Conservation (phyloP, 1,140 invertebrate genomes). For the Schlechtendalia chinensis region DNA sequence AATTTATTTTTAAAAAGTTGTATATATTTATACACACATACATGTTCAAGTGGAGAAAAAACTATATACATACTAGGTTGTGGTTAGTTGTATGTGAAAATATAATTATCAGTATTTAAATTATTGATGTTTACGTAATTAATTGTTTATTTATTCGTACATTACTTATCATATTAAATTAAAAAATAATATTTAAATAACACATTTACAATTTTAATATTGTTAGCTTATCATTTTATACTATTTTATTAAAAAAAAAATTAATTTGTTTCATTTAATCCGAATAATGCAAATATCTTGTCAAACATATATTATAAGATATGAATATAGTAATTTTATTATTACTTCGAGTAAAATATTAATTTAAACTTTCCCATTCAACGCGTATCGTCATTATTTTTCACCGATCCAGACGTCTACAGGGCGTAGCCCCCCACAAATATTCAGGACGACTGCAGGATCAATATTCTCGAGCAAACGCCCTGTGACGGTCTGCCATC, state of each 20-base stretch:
- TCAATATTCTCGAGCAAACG: conserved; percentile 48
- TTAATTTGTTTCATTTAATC: not conserved
- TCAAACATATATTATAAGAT: not conserved
- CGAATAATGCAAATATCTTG: not conserved
- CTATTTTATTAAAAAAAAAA: conserved; percentile 1
- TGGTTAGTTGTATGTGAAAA: too few species aligned
- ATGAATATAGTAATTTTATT: not conserved
- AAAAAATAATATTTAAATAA: too few species aligned
- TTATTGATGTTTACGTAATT: too few species aligned
- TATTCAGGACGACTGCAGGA: conserved; percentile 32
- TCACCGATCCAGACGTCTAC: conserved; percentile 29
- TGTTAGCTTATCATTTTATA: not conserved
- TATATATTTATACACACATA: too few species aligned
- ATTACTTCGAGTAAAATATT: not conserved
- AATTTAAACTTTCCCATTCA: conserved; percentile 7
- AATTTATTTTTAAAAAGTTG: too few species aligned
- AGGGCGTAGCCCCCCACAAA: conserved; percentile 40
- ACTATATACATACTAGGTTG: too few species aligned
- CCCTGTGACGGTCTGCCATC: conserved; percentile 35
- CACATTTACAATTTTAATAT: too few species aligned
- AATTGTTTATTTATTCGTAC: too few species aligned
- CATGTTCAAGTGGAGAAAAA: too few species aligned
- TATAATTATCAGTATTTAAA: too few species aligned
- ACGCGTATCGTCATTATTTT: conserved; percentile 11
- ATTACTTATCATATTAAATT: too few species aligned